Base-by-base conservation (phyloP, 2,113 vertebrate genomes). In the Crocuta crocuta region DNA sequence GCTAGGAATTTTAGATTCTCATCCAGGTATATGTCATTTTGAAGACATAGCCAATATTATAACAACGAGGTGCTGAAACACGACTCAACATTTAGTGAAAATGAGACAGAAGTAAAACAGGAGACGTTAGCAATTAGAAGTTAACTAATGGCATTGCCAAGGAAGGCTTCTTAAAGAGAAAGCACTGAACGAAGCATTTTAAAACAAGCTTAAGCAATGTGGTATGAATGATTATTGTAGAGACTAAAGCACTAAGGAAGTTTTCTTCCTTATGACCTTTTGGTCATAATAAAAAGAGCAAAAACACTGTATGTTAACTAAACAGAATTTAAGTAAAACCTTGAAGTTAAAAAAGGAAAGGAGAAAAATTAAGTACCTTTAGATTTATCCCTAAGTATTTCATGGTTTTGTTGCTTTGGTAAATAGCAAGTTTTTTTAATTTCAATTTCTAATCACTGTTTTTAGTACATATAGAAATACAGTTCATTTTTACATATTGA, bases 11-110 rank as follows among this genome's bases (percentile, higher is more conserved):
- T 97, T 50, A 68, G 70, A 63, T 97, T 93, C 68, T 92, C 35
- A 80, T 58, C 71, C 26, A 87, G 31, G 55, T 80, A 16, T 39
- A 81, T 28, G 35, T 26, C 31, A 90, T 94, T 88, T 90, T 95
- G 48, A 94, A 95, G 70, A 94, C 17, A 95, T 2, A 89, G 39
- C n/a, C 23, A 87, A 65, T 91, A 83, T 83, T 68, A 70, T 53
- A 66, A 95, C 58, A 95, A 91, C 35, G 58, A 95, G 43, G 70
- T 88, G 21, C n/a, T 84, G 88, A 91, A 96, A 68, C 55, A 90
- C 7, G 7, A 90, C 58, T 90, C 80, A 73, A 79, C 73, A 76
- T 61, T 96, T 89, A 68, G 58, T 88, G 24, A 50, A 89, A 93
- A 61, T 79, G 66, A 83, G 55, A 82, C 50, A 73, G 17, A 93